A percentile compares a stretch with the other conserved stretches of the same genome.
Evolutionary conservation across 2,888 invertebrate species (phyloP).

Genomic region (Chloroclysta siterata): DNA sequence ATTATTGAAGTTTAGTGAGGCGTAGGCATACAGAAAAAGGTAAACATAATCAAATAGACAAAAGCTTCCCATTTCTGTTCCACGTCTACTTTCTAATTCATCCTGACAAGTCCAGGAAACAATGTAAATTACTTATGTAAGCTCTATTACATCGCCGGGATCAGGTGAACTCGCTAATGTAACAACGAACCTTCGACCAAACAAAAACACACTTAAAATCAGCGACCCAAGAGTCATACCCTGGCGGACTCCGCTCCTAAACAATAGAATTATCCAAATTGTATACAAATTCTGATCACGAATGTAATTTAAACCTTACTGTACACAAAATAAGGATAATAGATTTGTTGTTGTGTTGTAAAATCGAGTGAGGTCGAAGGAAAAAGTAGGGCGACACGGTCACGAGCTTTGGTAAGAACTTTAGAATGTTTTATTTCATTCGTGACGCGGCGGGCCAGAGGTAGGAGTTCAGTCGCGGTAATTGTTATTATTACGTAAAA

Average conservation of each 20-base stretch:
- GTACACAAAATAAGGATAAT: slow-evolving; percentile 43
- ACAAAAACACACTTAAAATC: slow-evolving; percentile 45
- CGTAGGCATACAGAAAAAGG: too few species aligned
- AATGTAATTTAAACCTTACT: slow-evolving; percentile 49
- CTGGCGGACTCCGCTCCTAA: slow-evolving; percentile 45
- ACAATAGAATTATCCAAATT: slow-evolving; percentile 47
- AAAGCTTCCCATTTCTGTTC: slow-evolving; percentile 12
- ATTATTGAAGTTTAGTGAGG: too few species aligned
- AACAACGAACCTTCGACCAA: slow-evolving; percentile 44
- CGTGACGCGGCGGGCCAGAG: slow-evolving; percentile 65
- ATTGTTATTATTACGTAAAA: slow-evolving; percentile 64
- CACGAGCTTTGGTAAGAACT: slow-evolving; percentile 59
- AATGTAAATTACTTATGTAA: slow-evolving; percentile 64
- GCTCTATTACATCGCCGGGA: slow-evolving; percentile 53
- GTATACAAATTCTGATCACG: slow-evolving; percentile 36
- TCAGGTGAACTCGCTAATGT: slow-evolving; percentile 56
- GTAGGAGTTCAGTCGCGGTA: slow-evolving; percentile 59
- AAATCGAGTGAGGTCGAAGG: slow-evolving; percentile 49
- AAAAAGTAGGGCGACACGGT: slow-evolving; percentile 68
- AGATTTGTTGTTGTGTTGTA: slow-evolving; percentile 33
- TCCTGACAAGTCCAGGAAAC: slow-evolving; percentile 59
- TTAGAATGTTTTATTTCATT: slow-evolving; percentile 52
- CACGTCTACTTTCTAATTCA: slow-evolving; percentile 57
- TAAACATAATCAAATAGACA: neutral
- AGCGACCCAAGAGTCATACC: slow-evolving; percentile 48